Percentiles rank a stretch among this genome's conserved stretches.
Evolutionary conservation across 2,888 invertebrate species (phyloP).

Genomic region (Frankliniella intonsa): DNA sequence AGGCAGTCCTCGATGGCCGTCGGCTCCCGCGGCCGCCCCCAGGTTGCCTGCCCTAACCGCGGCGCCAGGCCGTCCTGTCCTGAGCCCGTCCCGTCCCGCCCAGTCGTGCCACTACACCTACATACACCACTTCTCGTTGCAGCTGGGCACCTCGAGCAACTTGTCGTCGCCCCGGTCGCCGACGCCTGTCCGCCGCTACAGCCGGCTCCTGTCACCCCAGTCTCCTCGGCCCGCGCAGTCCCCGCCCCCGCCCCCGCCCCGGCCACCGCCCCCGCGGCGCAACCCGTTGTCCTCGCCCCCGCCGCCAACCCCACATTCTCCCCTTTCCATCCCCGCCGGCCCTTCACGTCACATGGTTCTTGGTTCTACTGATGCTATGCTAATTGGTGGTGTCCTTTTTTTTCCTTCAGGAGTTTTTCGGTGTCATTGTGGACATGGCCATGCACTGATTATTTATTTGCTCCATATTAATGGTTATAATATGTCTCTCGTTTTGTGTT

Average conservation of each 20-base stretch:
- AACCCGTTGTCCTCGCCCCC: not conserved
- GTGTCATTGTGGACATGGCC: no score
- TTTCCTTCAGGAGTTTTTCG: no score
- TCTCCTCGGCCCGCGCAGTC: not conserved
- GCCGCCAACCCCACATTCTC: not conserved
- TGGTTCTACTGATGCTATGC: no score
- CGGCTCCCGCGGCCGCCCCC: not conserved
- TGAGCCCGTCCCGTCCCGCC: no score
- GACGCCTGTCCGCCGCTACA: no score
- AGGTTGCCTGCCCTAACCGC: not conserved
- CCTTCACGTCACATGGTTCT: not conserved
- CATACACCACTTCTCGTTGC: no score
- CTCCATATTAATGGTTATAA: no score
- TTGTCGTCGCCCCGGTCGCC: not conserved
- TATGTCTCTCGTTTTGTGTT: not conserved
- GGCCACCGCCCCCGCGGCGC: not conserved
- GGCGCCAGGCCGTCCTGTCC: not conserved
- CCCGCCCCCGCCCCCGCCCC: not conserved
- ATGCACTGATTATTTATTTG: no score
- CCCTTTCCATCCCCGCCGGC: not conserved
- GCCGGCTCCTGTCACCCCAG: no score
- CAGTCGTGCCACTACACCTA: no score
- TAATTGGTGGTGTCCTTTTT: no score
- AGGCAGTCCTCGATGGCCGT: not conserved
- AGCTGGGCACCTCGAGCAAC: no score